A percentile compares a stretch with the other conserved stretches of the same genome.
phyloP scores from a whole-genome alignment of 2,797 vertebrate species.

The Melanogrammus aeglefinus region DNA sequence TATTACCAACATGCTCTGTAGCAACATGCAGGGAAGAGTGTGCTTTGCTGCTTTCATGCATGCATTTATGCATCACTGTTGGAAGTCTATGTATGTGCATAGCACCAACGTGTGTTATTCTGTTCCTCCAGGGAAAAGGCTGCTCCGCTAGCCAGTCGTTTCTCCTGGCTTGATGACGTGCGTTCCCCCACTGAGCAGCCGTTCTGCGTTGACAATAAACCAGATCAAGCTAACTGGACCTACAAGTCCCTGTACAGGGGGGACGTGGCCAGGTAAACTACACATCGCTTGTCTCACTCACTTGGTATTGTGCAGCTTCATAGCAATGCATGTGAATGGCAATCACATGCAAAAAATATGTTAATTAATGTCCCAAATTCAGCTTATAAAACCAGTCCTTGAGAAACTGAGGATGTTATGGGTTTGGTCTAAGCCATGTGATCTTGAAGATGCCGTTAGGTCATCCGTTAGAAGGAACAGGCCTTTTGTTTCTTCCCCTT shows the following conservation, averaged over 20 bases:
- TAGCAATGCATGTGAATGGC: not conserved
- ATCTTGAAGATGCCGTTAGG: no score
- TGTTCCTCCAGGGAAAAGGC: conserved; percentile 28
- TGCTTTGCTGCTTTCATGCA: no score
- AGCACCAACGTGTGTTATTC: not conserved
- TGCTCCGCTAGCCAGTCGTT: conserved; percentile 59
- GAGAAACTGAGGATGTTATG: no score
- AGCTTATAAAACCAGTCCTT: no score
- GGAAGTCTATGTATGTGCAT: not conserved
- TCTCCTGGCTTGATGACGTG: conserved; percentile 88
- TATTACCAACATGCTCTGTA: not conserved
- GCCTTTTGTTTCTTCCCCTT: no score
- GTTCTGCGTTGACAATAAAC: conserved; percentile 85
- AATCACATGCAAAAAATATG: not conserved
- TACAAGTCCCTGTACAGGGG: conserved; percentile 94
- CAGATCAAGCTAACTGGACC: conserved; percentile 91
- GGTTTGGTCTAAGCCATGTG: no score
- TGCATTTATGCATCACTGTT: not conserved
- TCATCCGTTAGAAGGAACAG: no score
- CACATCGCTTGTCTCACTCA: not conserved
- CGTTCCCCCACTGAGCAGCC: conserved; percentile 63
- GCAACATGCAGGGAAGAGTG: not conserved
- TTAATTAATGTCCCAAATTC: no score
- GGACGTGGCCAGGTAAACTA: conserved; percentile 84
- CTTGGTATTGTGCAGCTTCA: not conserved